Conservation (phyloP, 2,797 vertebrate genomes). For the Darevskia mixta region DNA sequence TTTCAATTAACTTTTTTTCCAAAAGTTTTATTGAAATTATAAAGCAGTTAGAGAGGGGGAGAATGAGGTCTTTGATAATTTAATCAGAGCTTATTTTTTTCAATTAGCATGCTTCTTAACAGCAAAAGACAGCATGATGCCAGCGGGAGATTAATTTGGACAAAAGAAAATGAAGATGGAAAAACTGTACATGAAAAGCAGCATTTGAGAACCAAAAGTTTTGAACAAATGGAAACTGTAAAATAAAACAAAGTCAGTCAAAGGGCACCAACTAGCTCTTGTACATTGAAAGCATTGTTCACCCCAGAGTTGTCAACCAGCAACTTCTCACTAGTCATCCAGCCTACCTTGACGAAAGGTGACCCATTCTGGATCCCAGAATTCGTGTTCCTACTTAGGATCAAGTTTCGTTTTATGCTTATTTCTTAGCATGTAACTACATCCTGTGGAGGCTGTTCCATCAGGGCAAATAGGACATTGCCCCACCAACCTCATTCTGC, state of each 20-base stretch:
- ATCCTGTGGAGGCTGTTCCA: no score
- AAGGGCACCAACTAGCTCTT: not conserved
- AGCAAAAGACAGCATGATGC: slow-evolving; percentile 25
- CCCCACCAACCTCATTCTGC: no score
- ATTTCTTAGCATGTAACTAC: no score
- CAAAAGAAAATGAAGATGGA: slow-evolving; percentile 14
- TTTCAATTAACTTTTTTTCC: slow-evolving; percentile 19
- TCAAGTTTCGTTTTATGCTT: not conserved
- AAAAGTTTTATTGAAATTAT: slow-evolving; percentile 8
- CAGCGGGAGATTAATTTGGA: not conserved
- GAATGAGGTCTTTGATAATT: not conserved
- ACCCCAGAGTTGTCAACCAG: not conserved
- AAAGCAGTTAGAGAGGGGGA: not conserved
- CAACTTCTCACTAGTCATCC: not conserved
- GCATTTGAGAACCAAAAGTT: slow-evolving; percentile 35
- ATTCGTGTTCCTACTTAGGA: not conserved
- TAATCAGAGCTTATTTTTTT: slow-evolving; percentile 41
- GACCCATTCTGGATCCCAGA: not conserved
- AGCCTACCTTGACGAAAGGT: not conserved
- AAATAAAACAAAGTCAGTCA: slow-evolving; percentile 2
- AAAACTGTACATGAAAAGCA: not conserved
- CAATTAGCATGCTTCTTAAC: slow-evolving; percentile 37
- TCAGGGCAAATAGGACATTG: no score
- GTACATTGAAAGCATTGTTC: not conserved
- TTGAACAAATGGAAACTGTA: not conserved